Percentiles rank a stretch among this genome's conserved stretches.
phyloP scores from a whole-genome alignment of 2,888 invertebrate species.

The Augochlorella aurata region DNA sequence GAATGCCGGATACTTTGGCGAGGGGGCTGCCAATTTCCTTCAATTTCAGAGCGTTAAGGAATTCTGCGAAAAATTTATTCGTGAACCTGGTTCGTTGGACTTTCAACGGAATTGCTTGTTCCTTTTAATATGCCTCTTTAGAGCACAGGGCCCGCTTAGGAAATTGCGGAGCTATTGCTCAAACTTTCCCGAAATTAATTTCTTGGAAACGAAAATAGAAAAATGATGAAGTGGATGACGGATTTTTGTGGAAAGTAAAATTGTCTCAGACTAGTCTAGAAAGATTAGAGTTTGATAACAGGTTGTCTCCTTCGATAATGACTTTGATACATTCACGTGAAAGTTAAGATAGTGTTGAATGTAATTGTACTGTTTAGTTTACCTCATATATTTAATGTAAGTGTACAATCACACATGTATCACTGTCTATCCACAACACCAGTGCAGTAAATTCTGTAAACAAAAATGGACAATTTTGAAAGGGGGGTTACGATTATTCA shows the following conservation, averaged over 20 bases:
- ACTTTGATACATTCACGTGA: neutral
- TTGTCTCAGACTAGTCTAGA: too few relatives aligned
- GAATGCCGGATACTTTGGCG: neutral
- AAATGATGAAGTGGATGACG: neutral
- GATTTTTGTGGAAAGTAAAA: too few relatives aligned
- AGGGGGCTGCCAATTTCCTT: neutral
- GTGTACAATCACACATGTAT: too few relatives aligned
- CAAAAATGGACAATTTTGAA: too few relatives aligned
- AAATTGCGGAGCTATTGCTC: neutral
- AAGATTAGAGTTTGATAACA: too few relatives aligned
- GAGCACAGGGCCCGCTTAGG: neutral
- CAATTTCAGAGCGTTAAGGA: conserved; percentile 1
- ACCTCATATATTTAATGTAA: too few relatives aligned
- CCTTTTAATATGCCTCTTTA: neutral
- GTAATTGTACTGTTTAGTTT: neutral
- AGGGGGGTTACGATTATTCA: too few relatives aligned
- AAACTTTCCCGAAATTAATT: neutral
- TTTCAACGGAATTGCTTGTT: neutral
- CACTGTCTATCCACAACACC: too few relatives aligned
- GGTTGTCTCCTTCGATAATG: neutral
- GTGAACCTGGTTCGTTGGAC: neutral
- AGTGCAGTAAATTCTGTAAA: too few relatives aligned
- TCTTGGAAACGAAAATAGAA: neutral
- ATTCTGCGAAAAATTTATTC: neutral
- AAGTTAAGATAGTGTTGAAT: neutral